These are phyloP conservation scores for Pandion haliaetus DNA, from an alignment of 2,113 vertebrate species.

Conservation along the genomic window DNA sequence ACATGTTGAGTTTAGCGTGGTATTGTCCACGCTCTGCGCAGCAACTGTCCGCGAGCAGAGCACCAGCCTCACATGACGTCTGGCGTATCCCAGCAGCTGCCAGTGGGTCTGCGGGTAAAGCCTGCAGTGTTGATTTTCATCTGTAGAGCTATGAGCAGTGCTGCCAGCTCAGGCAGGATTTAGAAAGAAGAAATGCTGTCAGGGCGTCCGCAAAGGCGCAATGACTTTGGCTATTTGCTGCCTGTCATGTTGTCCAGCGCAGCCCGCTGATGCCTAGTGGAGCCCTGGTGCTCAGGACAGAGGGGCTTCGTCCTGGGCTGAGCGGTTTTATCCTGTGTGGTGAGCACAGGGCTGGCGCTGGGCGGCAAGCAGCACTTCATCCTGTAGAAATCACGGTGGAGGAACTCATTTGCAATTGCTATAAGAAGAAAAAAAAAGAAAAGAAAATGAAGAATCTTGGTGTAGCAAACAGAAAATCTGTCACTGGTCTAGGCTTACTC, in stretches of 20 bases:
- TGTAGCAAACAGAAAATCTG: not conserved
- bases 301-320: not conserved
- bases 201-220: fast-evolving
- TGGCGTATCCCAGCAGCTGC: fast-evolving
- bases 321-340: fast-evolving
- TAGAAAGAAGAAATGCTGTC: not conserved
- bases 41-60: not conserved
- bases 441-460: not conserved
- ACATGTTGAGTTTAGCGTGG: fast-evolving
- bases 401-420: not conserved
- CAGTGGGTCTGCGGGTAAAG: not conserved
- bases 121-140: not conserved
- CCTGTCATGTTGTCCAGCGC: fast-evolving
- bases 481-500: not conserved
- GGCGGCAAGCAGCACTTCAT: not conserved
- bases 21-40: fast-evolving
- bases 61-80: not conserved
- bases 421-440: not conserved
- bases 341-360: not conserved
- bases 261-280: fast-evolving
- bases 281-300: fast-evolving
- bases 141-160: not conserved
- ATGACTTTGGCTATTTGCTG: not conserved
- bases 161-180: not conserved
- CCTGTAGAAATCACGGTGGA: fast-evolving